Conservation (phyloP, 2,888 invertebrate genomes). For the Lingula anatina region DNA sequence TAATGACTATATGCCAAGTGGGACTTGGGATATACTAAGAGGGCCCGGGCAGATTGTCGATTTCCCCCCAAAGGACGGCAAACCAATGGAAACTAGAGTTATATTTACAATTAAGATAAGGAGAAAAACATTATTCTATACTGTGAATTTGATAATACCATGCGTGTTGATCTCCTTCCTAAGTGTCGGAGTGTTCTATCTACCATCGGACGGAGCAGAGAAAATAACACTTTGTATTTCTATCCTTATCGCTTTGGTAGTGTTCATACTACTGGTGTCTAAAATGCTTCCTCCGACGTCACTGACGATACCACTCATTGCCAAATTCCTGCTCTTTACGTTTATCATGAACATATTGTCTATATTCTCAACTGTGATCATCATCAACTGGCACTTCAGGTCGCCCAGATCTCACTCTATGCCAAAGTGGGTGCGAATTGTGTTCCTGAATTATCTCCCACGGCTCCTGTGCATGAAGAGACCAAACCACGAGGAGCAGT, state of each 20-base stretch:
- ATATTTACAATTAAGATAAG: constrained; percentile 94
- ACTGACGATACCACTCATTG: constrained; percentile 93
- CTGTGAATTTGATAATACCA: constrained; percentile 97
- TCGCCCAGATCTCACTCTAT: constrained; percentile 93
- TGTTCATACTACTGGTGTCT: constrained; percentile 95
- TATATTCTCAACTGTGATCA: constrained; percentile 96
- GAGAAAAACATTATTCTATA: constrained; percentile 97
- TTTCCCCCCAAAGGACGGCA: constrained; percentile 25
- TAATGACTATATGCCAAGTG: constrained; percentile 49
- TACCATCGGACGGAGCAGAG: constrained; percentile 98
- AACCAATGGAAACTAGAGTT: constrained; percentile 56
- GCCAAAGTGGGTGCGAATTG: constrained; percentile 93
- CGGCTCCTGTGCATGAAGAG: constrained; percentile 90
- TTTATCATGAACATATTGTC: constrained; percentile 99
- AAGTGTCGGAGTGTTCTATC: constrained; percentile 94
- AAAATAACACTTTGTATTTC: constrained; percentile 83
- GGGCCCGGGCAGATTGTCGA: constrained; percentile 38
- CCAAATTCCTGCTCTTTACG: constrained; percentile 97
- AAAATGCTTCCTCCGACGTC: constrained; percentile 99
- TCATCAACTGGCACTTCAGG: constrained; percentile 99
- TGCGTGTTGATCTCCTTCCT: constrained; percentile 98
- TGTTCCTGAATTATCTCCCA: constrained; percentile 92
- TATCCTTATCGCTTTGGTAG: constrained; percentile 97
- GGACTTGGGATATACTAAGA: constrained; percentile 51
- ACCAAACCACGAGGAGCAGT: constrained; percentile 62